Evolutionary conservation across 2,113 vertebrate genomes (phyloP).

Genomic region (Tautogolabrus adspersus): DNA sequence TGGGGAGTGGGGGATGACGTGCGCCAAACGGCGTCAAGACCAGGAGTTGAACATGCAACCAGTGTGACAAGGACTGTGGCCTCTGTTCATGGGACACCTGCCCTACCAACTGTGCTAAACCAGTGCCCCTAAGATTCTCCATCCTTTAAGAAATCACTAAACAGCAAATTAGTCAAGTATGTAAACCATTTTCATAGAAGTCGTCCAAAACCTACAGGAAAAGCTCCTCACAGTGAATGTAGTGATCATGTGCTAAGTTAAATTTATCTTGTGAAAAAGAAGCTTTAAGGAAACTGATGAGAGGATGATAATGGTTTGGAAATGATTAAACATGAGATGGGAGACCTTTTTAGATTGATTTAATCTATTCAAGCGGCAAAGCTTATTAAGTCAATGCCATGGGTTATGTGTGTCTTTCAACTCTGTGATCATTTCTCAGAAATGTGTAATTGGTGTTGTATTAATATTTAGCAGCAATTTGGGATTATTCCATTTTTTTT

Average conservation of each 20-base stretch:
- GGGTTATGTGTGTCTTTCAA: slow-evolving; percentile 5
- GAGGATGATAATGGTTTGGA: slow-evolving; percentile 10
- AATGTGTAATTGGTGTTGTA: slow-evolving; percentile 5
- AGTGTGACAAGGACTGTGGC: too few species aligned
- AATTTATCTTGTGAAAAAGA: neutral
- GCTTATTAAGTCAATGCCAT: slow-evolving; percentile 9
- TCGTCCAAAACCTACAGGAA: neutral
- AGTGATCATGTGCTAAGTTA: neutral
- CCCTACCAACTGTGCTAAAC: too few species aligned
- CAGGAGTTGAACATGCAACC: too few species aligned
- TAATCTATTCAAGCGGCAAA: slow-evolving; percentile 2
- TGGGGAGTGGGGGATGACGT: too few species aligned
- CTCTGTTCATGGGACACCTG: too few species aligned
- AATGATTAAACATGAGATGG: slow-evolving; percentile 17
- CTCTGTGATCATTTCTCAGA: neutral
- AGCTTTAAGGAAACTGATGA: neutral
- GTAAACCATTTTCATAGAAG: neutral
- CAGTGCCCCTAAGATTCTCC: neutral
- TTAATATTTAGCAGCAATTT: slow-evolving; percentile 8
- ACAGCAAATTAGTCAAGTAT: neutral
- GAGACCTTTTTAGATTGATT: slow-evolving; percentile 30
- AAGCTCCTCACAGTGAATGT: neutral
- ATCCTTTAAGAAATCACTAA: neutral
- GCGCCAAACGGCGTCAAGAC: too few species aligned
- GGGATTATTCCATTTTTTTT: neutral